A percentile compares a stretch with the other conserved stretches of the same genome.
Conservation (phyloP, 2,888 invertebrate species). For the Xanthia togata region DNA sequence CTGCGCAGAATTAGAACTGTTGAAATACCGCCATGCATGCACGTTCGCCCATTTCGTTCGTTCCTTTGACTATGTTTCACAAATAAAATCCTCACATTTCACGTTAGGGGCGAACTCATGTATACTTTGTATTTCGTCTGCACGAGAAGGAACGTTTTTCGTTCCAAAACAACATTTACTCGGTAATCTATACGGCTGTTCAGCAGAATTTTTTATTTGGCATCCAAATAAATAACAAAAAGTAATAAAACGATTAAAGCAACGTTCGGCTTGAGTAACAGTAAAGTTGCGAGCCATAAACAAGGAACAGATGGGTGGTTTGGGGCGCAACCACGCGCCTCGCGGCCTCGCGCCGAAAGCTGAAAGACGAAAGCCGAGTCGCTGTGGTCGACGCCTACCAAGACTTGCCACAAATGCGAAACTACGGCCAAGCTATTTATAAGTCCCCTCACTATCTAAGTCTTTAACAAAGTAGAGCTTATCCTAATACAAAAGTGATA, state of each 20-base stretch:
- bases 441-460: constrained; percentile 53
- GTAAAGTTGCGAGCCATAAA: constrained; percentile 69
- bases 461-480: constrained; percentile 57
- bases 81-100: constrained; percentile 44
- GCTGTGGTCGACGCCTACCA: constrained; percentile 57
- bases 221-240: constrained; percentile 59
- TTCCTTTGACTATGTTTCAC: constrained; percentile 36
- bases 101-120: constrained; percentile 27
- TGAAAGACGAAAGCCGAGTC: constrained; percentile 55
- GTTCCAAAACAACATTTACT: constrained; percentile 40
- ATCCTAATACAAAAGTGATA: constrained; percentile 51
- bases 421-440: constrained; percentile 62
- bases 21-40: constrained; percentile 30
- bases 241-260: constrained; percentile 68
- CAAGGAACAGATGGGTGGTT: constrained; percentile 69
- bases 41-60: constrained; percentile 27
- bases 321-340: constrained; percentile 52
- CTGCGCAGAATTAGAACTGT: constrained; percentile 26
- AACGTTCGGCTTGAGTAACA: constrained; percentile 63
- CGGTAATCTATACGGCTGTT: constrained; percentile 27
- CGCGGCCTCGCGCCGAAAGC: constrained; percentile 49
- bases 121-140: constrained; percentile 21
- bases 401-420: constrained; percentile 64
- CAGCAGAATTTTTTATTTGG: constrained; percentile 46
- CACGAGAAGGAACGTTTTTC: constrained; percentile 6